phyloP scores from a whole-genome alignment of 2,888 invertebrate species.

The Dynastes hyllus region DNA sequence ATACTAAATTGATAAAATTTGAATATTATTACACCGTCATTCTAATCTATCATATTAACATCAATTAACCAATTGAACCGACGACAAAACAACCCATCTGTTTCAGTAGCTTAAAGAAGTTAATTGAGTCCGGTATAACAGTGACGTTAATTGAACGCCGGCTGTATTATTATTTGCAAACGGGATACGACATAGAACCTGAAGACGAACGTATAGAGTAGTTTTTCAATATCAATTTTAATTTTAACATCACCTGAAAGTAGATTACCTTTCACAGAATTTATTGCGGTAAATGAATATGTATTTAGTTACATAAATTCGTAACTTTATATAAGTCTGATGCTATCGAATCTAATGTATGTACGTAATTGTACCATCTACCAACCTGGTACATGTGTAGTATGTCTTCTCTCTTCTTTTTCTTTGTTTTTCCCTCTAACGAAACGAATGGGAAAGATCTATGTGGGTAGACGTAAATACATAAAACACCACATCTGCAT shows the following conservation, averaged over 20 bases:
- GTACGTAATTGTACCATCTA: constrained; percentile 19
- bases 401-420: constrained; percentile 1
- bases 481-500: constrained; percentile 45
- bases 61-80: constrained; percentile 58
- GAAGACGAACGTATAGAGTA: neutral
- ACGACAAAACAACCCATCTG: constrained; percentile 47
- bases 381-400: neutral
- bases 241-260: too few species aligned
- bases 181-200: neutral
- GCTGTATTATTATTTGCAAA: constrained; percentile 37
- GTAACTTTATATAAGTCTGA: neutral
- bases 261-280: too few species aligned
- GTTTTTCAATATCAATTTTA: neutral
- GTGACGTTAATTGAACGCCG: constrained; percentile 32
- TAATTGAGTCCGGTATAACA: constrained; percentile 45
- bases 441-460: constrained; percentile 22
- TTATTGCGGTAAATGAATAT: too few species aligned
- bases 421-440: constrained; percentile 17
- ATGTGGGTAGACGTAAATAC: constrained; percentile 27
- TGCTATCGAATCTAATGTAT: neutral
- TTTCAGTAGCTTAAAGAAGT: constrained; percentile 31
- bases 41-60: constrained; percentile 57
- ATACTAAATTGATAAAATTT: constrained; percentile 39
- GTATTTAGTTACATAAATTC: too few species aligned
- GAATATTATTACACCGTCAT: constrained; percentile 52